Conservation (phyloP, 1,140 invertebrate species). For the Drosophila leontia region DNA sequence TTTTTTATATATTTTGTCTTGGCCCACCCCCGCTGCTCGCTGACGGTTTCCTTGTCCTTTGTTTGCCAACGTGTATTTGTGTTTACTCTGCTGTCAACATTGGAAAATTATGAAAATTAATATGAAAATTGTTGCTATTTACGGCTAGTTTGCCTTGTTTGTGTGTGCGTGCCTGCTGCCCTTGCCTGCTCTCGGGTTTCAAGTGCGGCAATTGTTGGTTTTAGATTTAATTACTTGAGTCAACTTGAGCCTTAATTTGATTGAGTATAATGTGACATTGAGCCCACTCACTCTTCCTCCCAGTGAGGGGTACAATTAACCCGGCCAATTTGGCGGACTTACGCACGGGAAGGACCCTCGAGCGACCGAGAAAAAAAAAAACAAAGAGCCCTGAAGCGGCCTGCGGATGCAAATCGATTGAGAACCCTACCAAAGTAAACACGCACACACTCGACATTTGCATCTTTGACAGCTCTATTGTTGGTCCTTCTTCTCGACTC, state of each 20-base stretch:
- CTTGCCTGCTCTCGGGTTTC: slow-evolving; percentile 33
- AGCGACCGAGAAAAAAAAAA: slow-evolving; percentile 16
- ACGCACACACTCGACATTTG: slow-evolving; percentile 56
- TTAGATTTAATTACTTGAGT: slow-evolving; percentile 81
- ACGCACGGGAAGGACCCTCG: slow-evolving; percentile 30
- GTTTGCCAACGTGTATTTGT: slow-evolving; percentile 75
- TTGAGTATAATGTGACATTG: slow-evolving; percentile 76
- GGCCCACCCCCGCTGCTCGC: slow-evolving; percentile 1
- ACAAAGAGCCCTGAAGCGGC: slow-evolving; percentile 40
- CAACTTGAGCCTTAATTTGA: slow-evolving; percentile 77
- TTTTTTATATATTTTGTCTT: slow-evolving; percentile 12
- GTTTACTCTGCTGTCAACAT: slow-evolving; percentile 76
- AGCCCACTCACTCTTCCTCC: slow-evolving; percentile 18
- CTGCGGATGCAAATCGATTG: slow-evolving; percentile 58
- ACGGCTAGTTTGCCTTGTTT: slow-evolving; percentile 45
- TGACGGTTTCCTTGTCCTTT: slow-evolving; percentile 22
- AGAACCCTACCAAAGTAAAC: slow-evolving; percentile 5
- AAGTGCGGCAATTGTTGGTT: slow-evolving; percentile 72
- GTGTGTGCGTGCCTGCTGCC: slow-evolving; percentile 22
- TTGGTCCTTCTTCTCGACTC: slow-evolving; percentile 40
- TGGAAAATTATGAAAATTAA: slow-evolving; percentile 83
- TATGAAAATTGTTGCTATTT: slow-evolving; percentile 81
- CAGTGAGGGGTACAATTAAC: slow-evolving; percentile 42
- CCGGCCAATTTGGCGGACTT: slow-evolving; percentile 19
- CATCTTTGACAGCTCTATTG: slow-evolving; percentile 60